A percentile compares a stretch with the other conserved stretches of the same genome.
Evolutionary conservation across 1,140 invertebrate species (phyloP).

Genomic region (Drosophila biarmipes): DNA sequence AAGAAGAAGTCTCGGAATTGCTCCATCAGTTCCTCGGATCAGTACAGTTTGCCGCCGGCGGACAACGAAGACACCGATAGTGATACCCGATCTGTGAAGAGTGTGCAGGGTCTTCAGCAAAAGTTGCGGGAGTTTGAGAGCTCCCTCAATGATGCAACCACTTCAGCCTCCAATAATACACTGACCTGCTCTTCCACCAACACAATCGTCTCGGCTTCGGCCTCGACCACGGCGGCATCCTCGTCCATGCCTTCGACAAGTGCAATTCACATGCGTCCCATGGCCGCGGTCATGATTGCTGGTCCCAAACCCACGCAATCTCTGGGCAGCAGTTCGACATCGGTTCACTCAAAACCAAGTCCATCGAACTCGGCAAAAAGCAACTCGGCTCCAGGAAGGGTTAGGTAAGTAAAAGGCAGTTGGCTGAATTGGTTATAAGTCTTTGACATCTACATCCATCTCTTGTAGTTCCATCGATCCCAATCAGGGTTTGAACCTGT

Average conservation of each 20-base stretch:
- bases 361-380: slow-evolving; percentile 84
- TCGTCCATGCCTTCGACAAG: slow-evolving; percentile 81
- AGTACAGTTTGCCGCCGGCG: slow-evolving; percentile 63
- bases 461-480: slow-evolving; percentile 83
- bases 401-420: slow-evolving; percentile 41
- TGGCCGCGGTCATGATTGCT: slow-evolving; percentile 89
- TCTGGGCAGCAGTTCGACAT: slow-evolving; percentile 84
- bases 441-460: neutral
- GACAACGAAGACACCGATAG: slow-evolving; percentile 79
- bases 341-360: slow-evolving; percentile 83
- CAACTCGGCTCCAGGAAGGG: slow-evolving; percentile 83
- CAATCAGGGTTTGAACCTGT: slow-evolving; percentile 80
- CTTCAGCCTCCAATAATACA: slow-evolving; percentile 51
- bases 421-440: neutral
- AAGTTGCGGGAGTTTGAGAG: slow-evolving; percentile 75
- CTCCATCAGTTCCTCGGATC: slow-evolving; percentile 85
- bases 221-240: slow-evolving; percentile 74
- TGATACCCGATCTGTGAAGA: slow-evolving; percentile 80
- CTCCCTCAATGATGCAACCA: slow-evolving; percentile 70
- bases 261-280: slow-evolving; percentile 87
- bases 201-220: slow-evolving; percentile 69
- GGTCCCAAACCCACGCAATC: slow-evolving; percentile 84
- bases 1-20: slow-evolving; percentile 90
- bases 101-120: slow-evolving; percentile 79
- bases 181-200: slow-evolving; percentile 70